These are phyloP conservation scores for Amorpha juglandis DNA, from an alignment of 2,888 invertebrate species.

Conservation along the genomic window DNA sequence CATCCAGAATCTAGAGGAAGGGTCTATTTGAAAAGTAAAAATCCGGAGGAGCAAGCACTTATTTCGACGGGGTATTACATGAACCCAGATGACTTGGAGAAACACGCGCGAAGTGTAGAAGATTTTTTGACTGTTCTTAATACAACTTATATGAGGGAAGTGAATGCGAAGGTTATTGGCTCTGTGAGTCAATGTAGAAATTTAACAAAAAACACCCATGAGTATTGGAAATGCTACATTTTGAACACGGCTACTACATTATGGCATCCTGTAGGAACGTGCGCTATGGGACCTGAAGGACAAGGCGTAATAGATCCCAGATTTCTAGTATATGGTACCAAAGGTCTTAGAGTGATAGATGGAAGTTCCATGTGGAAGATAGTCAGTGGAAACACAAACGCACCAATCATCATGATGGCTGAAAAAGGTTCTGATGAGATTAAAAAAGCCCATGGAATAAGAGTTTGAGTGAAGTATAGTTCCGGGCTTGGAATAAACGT, in stretches of 20 bases:
- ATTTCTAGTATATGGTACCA: conserved; percentile 41
- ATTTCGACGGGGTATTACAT: conserved; percentile 49
- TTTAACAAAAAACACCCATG: conserved; percentile 41
- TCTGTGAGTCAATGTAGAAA: conserved; percentile 45
- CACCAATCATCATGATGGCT: conserved; percentile 62
- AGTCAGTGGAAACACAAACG: conserved; percentile 82
- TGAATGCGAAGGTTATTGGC: conserved; percentile 45
- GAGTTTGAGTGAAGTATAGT: neutral
- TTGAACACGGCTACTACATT: conserved; percentile 82
- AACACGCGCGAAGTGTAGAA: conserved; percentile 44
- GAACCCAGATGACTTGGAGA: conserved; percentile 48
- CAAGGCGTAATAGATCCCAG: conserved; percentile 56
- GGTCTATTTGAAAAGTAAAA: conserved; percentile 46
- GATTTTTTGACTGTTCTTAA: conserved; percentile 49
- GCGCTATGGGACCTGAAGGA: conserved; percentile 58
- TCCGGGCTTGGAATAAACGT: no score
- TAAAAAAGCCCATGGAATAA: conserved; percentile 31
- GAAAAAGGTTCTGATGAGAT: conserved; percentile 42
- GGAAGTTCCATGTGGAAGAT: conserved; percentile 73
- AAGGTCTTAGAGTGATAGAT: conserved; percentile 38
- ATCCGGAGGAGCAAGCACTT: conserved; percentile 50
- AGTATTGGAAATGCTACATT: conserved; percentile 60
- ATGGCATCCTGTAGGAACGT: conserved; percentile 73
- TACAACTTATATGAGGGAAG: conserved; percentile 46
- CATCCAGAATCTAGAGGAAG: conserved; percentile 58